phyloP scores from a whole-genome alignment of 2,888 invertebrate species.

The Drosophila sordidapex region DNA sequence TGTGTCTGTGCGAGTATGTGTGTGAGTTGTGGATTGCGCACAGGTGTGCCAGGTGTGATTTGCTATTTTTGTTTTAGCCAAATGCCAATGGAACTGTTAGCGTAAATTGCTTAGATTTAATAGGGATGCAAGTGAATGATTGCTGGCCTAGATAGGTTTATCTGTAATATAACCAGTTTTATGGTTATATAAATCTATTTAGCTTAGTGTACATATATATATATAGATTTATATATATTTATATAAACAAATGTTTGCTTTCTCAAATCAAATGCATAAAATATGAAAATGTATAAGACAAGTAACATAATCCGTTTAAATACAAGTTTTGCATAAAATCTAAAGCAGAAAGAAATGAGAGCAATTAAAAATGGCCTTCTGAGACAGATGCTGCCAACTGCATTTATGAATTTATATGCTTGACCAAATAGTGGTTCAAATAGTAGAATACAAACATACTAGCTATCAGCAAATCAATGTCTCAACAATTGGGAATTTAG shows the following conservation, averaged over 20 bases:
- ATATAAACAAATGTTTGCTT: not conserved
- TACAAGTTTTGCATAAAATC: not conserved
- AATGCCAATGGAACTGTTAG: slow-evolving; percentile 32
- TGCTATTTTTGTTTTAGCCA: slow-evolving; percentile 39
- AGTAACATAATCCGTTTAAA: not conserved
- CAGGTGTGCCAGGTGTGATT: slow-evolving; percentile 58
- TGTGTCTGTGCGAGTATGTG: not conserved
- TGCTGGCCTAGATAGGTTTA: slow-evolving; percentile 6
- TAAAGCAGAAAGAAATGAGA: not conserved
- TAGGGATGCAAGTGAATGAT: slow-evolving; percentile 21
- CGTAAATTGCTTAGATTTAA: slow-evolving; percentile 54
- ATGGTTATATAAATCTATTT: not conserved
- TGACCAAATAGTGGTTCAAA: not conserved
- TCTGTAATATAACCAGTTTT: not conserved
- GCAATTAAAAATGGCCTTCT: not conserved
- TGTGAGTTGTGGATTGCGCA: slow-evolving; percentile 1
- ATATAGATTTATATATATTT: not conserved
- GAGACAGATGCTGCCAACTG: too few relatives aligned
- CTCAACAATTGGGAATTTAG: not conserved
- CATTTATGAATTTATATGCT: not conserved
- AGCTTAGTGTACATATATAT: not conserved
- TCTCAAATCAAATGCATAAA: not conserved
- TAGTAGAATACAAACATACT: not conserved
- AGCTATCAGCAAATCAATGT: not conserved
- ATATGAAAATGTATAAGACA: not conserved